A percentile compares a stretch with the other conserved stretches of the same genome.
Conservation (phyloP, 1,140 invertebrate genomes). For the Pogonognathellus flavescens region DNA sequence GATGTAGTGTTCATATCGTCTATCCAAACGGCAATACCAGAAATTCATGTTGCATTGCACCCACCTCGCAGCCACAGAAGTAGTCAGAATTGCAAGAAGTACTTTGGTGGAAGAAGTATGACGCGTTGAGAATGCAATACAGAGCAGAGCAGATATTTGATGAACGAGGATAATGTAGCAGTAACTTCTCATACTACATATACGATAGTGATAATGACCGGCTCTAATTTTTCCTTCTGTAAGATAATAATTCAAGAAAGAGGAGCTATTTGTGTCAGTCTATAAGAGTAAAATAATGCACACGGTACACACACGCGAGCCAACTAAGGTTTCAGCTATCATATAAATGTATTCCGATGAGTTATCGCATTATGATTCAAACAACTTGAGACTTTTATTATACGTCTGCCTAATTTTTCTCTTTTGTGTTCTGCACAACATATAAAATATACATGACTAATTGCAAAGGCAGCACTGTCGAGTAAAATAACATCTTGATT, state of each 20-base stretch:
- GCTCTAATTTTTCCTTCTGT: conserved; percentile 26
- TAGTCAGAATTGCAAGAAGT: background rate
- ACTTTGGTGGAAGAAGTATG: background rate
- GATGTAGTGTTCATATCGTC: background rate
- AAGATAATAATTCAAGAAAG: background rate
- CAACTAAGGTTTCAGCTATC: too few species aligned
- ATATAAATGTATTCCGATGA: too few species aligned
- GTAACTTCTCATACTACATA: background rate
- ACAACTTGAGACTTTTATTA: too few species aligned
- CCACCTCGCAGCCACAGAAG: background rate
- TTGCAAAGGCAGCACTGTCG: too few species aligned
- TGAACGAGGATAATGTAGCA: background rate
- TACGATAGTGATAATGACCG: conserved; percentile 22
- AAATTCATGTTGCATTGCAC: conserved; percentile 37
- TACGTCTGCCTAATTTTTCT: too few species aligned
- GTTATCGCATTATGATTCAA: too few species aligned
- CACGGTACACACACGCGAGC: background rate
- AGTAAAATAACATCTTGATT: too few species aligned
- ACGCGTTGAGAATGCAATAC: conserved; percentile 18
- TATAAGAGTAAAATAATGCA: background rate
- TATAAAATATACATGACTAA: too few species aligned
- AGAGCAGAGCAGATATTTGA: background rate
- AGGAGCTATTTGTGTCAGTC: conserved; percentile 38
- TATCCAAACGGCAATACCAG: conserved; percentile 11
- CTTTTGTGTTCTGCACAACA: too few species aligned